phyloP scores from a whole-genome alignment of 2,888 invertebrate species.

The Eupithecia exiguata region DNA sequence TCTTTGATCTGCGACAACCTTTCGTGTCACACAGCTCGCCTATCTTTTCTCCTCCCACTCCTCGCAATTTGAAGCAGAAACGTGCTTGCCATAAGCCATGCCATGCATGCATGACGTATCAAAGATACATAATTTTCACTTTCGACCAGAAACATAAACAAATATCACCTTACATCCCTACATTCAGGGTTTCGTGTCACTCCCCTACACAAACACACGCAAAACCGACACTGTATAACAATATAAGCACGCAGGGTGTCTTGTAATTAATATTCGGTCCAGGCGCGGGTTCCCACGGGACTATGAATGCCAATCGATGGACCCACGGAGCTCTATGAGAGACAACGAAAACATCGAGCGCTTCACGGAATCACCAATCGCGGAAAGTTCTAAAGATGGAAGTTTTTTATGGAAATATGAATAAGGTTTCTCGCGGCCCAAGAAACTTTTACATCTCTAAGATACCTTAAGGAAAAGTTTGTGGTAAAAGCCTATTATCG shows the following conservation, averaged over 20 bases:
- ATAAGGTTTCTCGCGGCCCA: background rate
- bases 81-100: background rate
- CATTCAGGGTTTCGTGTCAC: slow-evolving; percentile 19
- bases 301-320: slow-evolving; percentile 26
- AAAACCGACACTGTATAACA: background rate
- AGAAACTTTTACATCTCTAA: background rate
- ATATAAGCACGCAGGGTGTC: slow-evolving; percentile 12
- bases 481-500: background rate
- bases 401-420: slow-evolving; percentile 6
- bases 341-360: slow-evolving; percentile 22
- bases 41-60: background rate
- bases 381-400: slow-evolving; percentile 7
- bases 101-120: background rate
- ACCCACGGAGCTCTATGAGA: slow-evolving; percentile 6
- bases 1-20: too few relatives aligned
- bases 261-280: slow-evolving; percentile 37
- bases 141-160: background rate
- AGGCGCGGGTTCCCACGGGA: slow-evolving; percentile 43
- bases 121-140: background rate
- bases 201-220: slow-evolving; percentile 1
- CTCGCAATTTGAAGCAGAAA: too few relatives aligned
- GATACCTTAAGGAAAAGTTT: background rate
- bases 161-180: background rate
- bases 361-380: slow-evolving; percentile 21
- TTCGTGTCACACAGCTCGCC: too few relatives aligned